Conservation (phyloP, 2,888 invertebrate species). For the Coelopa pilipes region DNA sequence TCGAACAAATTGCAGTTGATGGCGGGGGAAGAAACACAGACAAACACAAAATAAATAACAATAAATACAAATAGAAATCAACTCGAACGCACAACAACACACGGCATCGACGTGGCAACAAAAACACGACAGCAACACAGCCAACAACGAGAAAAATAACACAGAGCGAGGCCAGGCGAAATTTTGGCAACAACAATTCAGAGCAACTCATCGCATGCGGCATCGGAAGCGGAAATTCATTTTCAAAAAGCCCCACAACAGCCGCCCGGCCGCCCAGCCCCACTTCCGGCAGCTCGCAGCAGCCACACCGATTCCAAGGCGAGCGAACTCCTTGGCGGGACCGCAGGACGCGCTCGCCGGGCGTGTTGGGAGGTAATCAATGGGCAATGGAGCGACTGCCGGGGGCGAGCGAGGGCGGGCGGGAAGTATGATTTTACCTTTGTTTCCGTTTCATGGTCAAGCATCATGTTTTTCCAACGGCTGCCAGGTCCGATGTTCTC, state of each 20-base stretch:
- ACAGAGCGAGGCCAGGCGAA: not conserved
- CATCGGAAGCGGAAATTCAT: conserved; percentile 26
- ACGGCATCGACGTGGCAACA: too few relatives aligned
- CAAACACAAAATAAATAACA: too few relatives aligned
- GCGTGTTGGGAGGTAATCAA: too few relatives aligned
- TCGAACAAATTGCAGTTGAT: too few relatives aligned
- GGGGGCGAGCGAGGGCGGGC: not conserved
- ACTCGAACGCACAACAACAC: too few relatives aligned
- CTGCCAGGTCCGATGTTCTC: not conserved
- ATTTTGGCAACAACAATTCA: conserved; percentile 14
- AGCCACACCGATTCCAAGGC: conserved; percentile 16
- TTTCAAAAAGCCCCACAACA: conserved; percentile 5
- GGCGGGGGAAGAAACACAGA: too few relatives aligned
- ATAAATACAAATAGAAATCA: too few relatives aligned
- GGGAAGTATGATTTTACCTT: conserved; percentile 43
- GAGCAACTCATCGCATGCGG: not conserved
- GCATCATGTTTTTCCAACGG: not conserved
- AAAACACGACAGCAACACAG: too few relatives aligned
- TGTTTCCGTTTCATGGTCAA: conserved; percentile 46
- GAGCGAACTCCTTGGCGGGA: not conserved
- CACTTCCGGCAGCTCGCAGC: not conserved
- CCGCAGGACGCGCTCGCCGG: too few relatives aligned
- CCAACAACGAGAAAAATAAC: too few relatives aligned
- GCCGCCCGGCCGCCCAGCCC: not conserved
- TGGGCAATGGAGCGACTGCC: not conserved